A percentile compares a stretch with the other conserved stretches of the same genome.
Conservation (phyloP, 2,797 vertebrate species). For the Acipenser transmontanus region DNA sequence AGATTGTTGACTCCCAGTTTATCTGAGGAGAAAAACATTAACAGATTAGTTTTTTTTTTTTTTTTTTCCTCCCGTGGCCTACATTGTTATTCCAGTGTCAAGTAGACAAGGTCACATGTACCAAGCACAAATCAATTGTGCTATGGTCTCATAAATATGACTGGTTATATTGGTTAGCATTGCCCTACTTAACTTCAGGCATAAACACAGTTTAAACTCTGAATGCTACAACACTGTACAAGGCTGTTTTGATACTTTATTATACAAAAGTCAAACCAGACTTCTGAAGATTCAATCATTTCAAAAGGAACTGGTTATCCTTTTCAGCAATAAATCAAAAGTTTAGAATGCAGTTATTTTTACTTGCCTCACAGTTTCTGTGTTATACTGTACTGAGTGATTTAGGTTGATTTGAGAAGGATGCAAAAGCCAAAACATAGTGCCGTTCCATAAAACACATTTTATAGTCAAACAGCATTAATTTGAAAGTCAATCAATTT, state of each 20-base stretch:
- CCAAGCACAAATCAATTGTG: constrained; percentile 35
- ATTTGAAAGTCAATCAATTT: too few relatives aligned
- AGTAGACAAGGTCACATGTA: constrained; percentile 33
- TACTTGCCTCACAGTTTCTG: background rate
- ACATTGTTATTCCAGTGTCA: constrained; percentile 23
- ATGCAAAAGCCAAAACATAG: too few relatives aligned
- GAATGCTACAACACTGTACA: too few relatives aligned
- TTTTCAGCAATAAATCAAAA: too few relatives aligned
- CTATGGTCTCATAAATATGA: constrained; percentile 33
- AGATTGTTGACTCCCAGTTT: constrained; percentile 8
- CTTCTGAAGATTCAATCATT: too few relatives aligned
- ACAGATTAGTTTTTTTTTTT: constrained; percentile 2
- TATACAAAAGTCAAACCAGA: too few relatives aligned
- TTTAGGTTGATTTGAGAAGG: too few relatives aligned
- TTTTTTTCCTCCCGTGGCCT: constrained; percentile 21
- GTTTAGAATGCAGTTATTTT: background rate
- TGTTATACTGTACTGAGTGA: background rate
- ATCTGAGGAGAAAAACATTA: constrained; percentile 18
- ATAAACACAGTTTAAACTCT: constrained; percentile 17
- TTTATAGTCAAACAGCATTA: too few relatives aligned
- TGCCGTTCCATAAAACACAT: too few relatives aligned
- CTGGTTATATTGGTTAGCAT: constrained; percentile 34
- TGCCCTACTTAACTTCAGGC: constrained; percentile 40
- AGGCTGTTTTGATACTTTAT: too few relatives aligned
- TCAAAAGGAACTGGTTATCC: too few relatives aligned